Evolutionary conservation across 2,888 invertebrate genomes (phyloP), one percentile per base, ranked within the genome.

Genomic region (Chymomyza procnemis): DNA sequence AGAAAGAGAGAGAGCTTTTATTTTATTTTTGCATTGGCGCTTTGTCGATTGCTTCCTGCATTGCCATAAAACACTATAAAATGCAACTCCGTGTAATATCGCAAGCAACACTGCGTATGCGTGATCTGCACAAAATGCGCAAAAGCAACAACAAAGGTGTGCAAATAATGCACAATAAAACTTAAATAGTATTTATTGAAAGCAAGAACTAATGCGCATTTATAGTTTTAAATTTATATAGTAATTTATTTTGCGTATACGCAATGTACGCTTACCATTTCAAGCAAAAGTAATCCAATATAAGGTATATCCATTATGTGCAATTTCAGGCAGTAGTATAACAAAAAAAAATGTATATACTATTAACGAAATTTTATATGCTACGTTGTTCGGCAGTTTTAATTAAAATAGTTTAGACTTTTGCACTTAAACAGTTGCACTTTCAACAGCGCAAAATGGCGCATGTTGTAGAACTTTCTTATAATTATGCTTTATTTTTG

Each of bases 221-320:
- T 41, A 12, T 41, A 41, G 34, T 41, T 41, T 41, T 1, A 12
- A n/a, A 41, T 9, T 12, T 12, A 3, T 12, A 12, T 12, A 1
- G 2, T 41, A 41, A 41, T 41, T 41, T 9, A 41, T 9, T 12
- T 41, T 69, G 69, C 74, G 70, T 73, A 70, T 69, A 66, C 62
- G 65, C 56, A 72, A 73, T 72, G 59, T 63, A 41, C 5, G 48
- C 80, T 83, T 63, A 83, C 83, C 83, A 78, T 80, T 71, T 82
- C 66, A 61, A 78, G 66, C 50, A 76, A 62, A 71, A 78, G 66
- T 83, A 83, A 83, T 83, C 83, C 83, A 80, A 83, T 79, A 78
- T 68, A 75, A 52, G 61, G 73, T 74, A 70, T 84, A 83, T 83
- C 83, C 83, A 84, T 83, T 75, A 71, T 84, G 54, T 21, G 54